Base-by-base conservation (phyloP, 2,113 vertebrate species). In the Brachyhypopomus gauderio region DNA sequence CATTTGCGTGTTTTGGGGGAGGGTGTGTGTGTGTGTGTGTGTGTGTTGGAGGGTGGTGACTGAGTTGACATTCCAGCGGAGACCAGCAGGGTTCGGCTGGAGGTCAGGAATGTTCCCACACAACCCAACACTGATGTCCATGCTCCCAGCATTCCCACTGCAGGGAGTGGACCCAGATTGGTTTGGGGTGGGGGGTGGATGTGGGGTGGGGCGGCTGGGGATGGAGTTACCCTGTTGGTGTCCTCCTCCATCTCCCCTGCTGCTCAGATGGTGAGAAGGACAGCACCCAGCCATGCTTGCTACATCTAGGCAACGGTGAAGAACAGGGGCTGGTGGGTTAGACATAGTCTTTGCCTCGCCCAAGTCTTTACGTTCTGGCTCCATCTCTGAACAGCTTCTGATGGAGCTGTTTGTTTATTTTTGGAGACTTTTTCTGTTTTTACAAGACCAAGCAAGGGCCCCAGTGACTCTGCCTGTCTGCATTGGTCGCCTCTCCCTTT, bases 61-160 rank as follows among this genome's bases (percentile, higher is more conserved):
- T 81, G 75, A 84, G 86, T 84, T 77, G 27, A 56, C 34, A 45
- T 84, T 60, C 78, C 77, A 81, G 74, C 80, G 14, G 69, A 64
- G 85, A 80, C 78, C 67, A 81, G 70, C 56, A 48, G 22, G 79
- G 87, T 88, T 91, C 86, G 86, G 34, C n/a, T 79, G 52, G 56
- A 87, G 88, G 85, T 78, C 89, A 90, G 85, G 88, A 92, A 92
- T 92, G 86, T 92, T 92, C 92, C 86, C 90, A 92, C 87, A 88
- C 88, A 92, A 90, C 66, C 2, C 34, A 85, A 86, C 88, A 87
- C 88, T 30, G 70, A n/a, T 14, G 23, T 52, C 59, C 34, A 45
- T 52, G 85, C 83, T 83, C 79, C 81, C 87, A 83, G 64, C 82
- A 75, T 79, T 74, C 41, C 77, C 77, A 79, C 23, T 3, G 4